phyloP scores from a whole-genome alignment of 2,797 vertebrate genomes.

The Melanotaenia trifasciata region DNA sequence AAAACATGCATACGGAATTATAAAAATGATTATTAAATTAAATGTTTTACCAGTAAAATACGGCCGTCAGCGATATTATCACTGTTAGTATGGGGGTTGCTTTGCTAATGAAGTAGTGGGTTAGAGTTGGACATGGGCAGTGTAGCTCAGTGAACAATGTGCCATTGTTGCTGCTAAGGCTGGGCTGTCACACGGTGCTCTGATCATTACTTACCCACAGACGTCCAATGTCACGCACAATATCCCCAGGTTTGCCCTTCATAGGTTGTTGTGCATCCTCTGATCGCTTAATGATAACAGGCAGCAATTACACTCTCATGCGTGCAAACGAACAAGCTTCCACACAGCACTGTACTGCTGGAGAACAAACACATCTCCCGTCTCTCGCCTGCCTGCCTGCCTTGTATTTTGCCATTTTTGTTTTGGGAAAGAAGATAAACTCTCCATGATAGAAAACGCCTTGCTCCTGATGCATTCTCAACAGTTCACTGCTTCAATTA shows the following conservation, averaged over 20 bases:
- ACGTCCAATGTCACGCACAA: conserved; percentile 78
- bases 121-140: conserved; percentile 44
- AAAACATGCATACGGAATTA: conserved; percentile 56
- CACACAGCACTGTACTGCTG: conserved; percentile 39
- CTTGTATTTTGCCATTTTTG: conserved; percentile 74
- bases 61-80: conserved; percentile 23
- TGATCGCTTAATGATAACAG: conserved; percentile 72
- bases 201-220: conserved; percentile 80
- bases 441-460: conserved; percentile 75
- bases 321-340: conserved; percentile 39
- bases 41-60: conserved; percentile 41
- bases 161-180: conserved; percentile 62
- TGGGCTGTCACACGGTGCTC: conserved; percentile 65
- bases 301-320: conserved; percentile 68
- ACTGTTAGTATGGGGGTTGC: conserved; percentile 29
- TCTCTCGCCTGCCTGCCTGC: conserved; percentile 37
- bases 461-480: conserved; percentile 80
- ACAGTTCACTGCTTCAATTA: conserved; percentile 83
- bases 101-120: conserved; percentile 68
- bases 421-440: conserved; percentile 82
- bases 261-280: conserved; percentile 75
- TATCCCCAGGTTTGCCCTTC: conserved; percentile 80
- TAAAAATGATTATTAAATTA: conserved; percentile 60
- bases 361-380: conserved; percentile 64
- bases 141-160: conserved; percentile 62